These are phyloP conservation scores for Acropora yongei DNA, from an alignment of 64 coral and sea anemone species.

Conservation along the genomic window DNA sequence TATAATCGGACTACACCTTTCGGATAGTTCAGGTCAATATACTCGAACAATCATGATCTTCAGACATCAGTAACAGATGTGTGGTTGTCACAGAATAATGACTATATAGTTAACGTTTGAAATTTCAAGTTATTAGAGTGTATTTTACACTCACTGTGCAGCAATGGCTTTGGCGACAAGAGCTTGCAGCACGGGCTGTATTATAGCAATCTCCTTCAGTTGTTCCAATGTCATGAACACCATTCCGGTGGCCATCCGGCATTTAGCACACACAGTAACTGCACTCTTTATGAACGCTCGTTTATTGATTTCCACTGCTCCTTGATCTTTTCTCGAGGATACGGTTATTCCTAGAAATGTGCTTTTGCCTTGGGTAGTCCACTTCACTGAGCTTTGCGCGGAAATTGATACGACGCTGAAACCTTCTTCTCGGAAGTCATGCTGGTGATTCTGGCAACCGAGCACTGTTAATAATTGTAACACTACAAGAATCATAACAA, in stretches of 20 bases:
- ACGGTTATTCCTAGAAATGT: constrained; percentile 69
- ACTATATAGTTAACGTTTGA: too few relatives aligned
- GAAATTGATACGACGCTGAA: constrained; percentile 76
- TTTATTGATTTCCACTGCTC: constrained; percentile 45
- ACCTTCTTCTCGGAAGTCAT: constrained; percentile 84
- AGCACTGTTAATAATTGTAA: neutral
- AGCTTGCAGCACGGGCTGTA: neutral
- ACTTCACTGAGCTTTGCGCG: constrained; percentile 70
- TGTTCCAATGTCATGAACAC: constrained; percentile 76
- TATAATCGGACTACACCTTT: too few relatives aligned
- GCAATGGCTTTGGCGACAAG: constrained; percentile 24
- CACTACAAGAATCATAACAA: neutral
- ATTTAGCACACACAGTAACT: constrained; percentile 73
- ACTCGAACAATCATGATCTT: too few relatives aligned
- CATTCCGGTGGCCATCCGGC: constrained; percentile 74
- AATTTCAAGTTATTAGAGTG: neutral
- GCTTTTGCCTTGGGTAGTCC: constrained; percentile 59
- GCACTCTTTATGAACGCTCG: constrained; percentile 67
- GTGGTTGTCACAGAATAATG: too few relatives aligned
- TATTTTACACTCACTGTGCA: neutral
- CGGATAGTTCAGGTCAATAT: too few relatives aligned
- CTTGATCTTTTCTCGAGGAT: constrained; percentile 48
- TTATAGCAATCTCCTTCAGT: constrained; percentile 22
- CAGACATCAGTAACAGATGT: too few relatives aligned
- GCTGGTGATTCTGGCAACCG: constrained; percentile 62